Percentiles rank a stretch among this genome's conserved stretches.
These are phyloP conservation scores for Tupaia tana DNA, from an alignment of 2,113 vertebrate genomes.

Conservation along the genomic window DNA sequence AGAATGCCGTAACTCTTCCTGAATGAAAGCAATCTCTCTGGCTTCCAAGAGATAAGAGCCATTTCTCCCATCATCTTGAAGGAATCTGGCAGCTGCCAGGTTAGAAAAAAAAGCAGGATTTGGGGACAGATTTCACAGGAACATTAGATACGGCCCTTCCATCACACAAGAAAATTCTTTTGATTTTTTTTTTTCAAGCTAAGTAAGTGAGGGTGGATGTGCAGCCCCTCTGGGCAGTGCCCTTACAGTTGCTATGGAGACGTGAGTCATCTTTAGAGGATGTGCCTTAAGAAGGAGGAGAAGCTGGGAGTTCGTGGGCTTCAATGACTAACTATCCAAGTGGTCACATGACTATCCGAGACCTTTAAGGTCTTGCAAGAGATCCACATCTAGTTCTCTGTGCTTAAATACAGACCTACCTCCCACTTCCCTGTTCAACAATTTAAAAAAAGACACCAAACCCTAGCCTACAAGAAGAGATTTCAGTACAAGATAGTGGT, in stretches of 20 bases:
- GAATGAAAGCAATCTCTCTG: conserved; percentile 43
- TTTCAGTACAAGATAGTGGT: not conserved
- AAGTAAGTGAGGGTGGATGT: not conserved
- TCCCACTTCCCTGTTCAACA: not conserved
- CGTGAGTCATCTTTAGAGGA: not conserved
- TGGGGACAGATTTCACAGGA: not conserved
- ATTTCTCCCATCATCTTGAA: not conserved
- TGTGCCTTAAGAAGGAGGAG: not conserved
- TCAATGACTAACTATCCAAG: not conserved
- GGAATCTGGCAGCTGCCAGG: not conserved
- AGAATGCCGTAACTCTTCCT: not conserved
- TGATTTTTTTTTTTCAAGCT: not conserved
- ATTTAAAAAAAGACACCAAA: not conserved
- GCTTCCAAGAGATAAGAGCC: not conserved
- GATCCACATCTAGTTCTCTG: not conserved
- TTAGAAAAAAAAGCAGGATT: conserved; percentile 13
- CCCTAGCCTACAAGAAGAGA: not conserved
- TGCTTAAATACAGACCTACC: not conserved
- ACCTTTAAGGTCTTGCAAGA: not conserved
- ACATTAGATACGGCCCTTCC: not conserved
- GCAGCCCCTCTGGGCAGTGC: not conserved
- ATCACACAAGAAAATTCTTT: not conserved
- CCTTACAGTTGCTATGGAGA: conserved; percentile 18
- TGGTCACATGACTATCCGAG: not conserved
- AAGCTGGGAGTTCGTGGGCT: not conserved